phyloP scores from a whole-genome alignment of 1,140 invertebrate species.

The Holcopasites calliopsidis region DNA sequence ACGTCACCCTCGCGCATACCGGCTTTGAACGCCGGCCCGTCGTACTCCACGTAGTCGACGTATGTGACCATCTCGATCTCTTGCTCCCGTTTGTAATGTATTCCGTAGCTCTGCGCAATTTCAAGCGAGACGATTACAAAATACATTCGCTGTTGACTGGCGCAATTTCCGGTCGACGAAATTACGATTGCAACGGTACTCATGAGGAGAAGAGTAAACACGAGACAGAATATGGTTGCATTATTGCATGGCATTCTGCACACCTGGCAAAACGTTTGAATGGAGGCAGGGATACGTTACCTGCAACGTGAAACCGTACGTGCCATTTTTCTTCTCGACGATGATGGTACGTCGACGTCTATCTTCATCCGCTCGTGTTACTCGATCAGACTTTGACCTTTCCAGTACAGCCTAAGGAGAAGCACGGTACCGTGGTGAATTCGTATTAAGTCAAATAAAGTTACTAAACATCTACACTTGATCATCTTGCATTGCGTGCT shows the following conservation, averaged over 20 bases:
- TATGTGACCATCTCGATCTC: slow-evolving; percentile 97
- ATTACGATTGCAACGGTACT: no score
- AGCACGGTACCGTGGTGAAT: background rate
- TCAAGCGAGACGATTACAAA: background rate
- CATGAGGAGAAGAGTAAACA: background rate
- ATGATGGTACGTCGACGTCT: slow-evolving; percentile 92
- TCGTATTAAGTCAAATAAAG: no score
- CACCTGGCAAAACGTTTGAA: background rate
- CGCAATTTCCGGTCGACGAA: no score
- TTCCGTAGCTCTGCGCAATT: slow-evolving; percentile 91
- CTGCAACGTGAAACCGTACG: slow-evolving; percentile 95
- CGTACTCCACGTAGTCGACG: slow-evolving; percentile 96
- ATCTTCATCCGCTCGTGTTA: slow-evolving; percentile 90
- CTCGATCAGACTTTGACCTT: slow-evolving; percentile 89
- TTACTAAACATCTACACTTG: background rate
- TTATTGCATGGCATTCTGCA: background rate
- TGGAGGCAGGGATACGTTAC: slow-evolving; percentile 70
- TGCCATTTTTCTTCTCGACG: slow-evolving; percentile 93
- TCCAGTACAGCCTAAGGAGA: slow-evolving; percentile 84
- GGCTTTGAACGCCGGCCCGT: slow-evolving; percentile 92
- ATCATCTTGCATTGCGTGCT: background rate
- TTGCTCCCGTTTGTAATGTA: slow-evolving; percentile 94
- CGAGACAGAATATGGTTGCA: background rate
- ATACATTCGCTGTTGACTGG: no score
- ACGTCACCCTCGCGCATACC: slow-evolving; percentile 97